Evolutionary conservation across 2,797 vertebrate species (phyloP).

Genomic region (Peromyscus eremicus): DNA sequence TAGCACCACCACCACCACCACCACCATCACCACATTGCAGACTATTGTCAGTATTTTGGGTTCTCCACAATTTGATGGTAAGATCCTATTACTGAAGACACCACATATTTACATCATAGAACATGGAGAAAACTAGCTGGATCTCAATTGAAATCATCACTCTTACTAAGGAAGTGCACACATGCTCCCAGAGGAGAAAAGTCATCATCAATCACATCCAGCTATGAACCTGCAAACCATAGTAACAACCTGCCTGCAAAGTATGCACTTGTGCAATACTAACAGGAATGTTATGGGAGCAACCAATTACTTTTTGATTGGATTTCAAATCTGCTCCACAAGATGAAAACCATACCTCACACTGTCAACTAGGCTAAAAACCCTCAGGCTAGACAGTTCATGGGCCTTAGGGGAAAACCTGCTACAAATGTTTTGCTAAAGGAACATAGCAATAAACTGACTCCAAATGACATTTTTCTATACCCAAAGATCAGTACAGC

Average conservation of each 20-base stretch:
- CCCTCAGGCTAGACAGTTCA: not conserved
- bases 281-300: not conserved
- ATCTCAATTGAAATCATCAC: not conserved
- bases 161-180: not conserved
- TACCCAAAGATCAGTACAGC: not conserved
- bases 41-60: not conserved
- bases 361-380: not conserved
- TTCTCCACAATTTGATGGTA: not conserved
- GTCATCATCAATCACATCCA: not conserved
- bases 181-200: not conserved
- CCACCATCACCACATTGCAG: not conserved
- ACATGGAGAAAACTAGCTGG: not conserved
- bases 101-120: not conserved
- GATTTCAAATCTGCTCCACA: not conserved
- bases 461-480: not conserved
- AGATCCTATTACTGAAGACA: not conserved
- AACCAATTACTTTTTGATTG: not conserved
- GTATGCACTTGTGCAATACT: not conserved
- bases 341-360: not conserved
- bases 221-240: not conserved
- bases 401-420: not conserved
- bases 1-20: not conserved
- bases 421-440: not conserved
- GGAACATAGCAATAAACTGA: not conserved
- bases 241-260: not conserved